Conservation (phyloP, 2,888 invertebrate species). For the Andrena hattorfiana region DNA sequence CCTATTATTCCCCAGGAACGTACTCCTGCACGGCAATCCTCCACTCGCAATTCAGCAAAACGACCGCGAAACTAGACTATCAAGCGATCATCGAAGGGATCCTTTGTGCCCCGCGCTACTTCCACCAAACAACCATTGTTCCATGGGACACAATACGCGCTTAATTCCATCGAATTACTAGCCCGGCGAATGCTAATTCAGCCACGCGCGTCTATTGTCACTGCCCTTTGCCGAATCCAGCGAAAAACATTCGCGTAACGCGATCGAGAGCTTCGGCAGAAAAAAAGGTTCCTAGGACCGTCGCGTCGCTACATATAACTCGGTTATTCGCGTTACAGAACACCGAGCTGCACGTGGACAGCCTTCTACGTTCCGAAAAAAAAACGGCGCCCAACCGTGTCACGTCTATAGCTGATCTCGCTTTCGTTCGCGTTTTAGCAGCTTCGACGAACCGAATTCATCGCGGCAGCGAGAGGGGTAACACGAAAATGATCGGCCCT, state of each 20-base stretch:
- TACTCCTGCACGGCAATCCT: background rate
- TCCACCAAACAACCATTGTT: background rate
- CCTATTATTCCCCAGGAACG: background rate
- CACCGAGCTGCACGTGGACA: background rate
- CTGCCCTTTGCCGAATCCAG: background rate
- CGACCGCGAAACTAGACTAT: background rate
- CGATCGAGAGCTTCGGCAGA: background rate
- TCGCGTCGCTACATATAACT: background rate
- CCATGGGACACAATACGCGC: background rate
- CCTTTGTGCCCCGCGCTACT: background rate
- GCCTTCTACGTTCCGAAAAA: background rate
- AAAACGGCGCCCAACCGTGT: background rate
- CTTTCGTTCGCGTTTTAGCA: conserved; percentile 2
- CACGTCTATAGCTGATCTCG: background rate
- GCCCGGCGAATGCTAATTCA: conserved; percentile 11
- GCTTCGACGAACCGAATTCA: conserved; percentile 24
- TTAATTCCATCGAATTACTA: conserved; percentile 8
- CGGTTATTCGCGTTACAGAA: background rate
- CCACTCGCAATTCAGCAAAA: background rate
- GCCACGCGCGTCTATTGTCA: background rate
- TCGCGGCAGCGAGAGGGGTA: background rate
- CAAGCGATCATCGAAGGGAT: background rate
- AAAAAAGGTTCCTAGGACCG: background rate
- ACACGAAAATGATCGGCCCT: conserved; percentile 2
- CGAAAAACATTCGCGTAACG: background rate